phyloP scores from a whole-genome alignment of 2,888 invertebrate species.

The Sphaerophoria rueppellii region DNA sequence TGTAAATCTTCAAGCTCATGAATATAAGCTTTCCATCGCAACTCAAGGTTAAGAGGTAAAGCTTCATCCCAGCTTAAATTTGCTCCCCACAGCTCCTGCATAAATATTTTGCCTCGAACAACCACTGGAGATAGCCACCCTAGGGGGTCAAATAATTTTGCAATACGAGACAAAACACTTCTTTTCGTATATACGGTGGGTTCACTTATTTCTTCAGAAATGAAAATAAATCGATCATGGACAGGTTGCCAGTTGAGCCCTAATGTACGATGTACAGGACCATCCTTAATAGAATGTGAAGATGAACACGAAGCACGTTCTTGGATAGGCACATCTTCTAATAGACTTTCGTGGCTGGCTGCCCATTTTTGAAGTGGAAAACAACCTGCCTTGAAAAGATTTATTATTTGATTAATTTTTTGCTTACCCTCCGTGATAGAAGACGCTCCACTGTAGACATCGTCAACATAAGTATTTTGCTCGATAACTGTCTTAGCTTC shows the following conservation, averaged over 20 bases:
- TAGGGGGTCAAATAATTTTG: constrained; percentile 7
- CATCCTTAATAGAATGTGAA: constrained; percentile 21
- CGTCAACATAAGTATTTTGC: constrained; percentile 31
- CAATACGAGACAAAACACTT: constrained; percentile 26
- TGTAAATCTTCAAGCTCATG: constrained; percentile 19
- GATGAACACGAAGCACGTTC: constrained; percentile 14
- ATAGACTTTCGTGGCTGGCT: constrained; percentile 22
- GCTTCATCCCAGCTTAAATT: constrained; percentile 25
- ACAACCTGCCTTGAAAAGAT: constrained; percentile 36
- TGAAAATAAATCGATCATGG: constrained; percentile 41
- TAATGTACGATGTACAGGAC: constrained; percentile 36
- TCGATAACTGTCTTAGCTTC: constrained; percentile 14
- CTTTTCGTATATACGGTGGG: constrained; percentile 26
- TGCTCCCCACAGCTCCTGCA: constrained; percentile 23
- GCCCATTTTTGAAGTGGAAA: constrained; percentile 47
- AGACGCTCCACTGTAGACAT: constrained; percentile 30
- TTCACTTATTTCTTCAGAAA: constrained; percentile 13
- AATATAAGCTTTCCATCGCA: constrained; percentile 26
- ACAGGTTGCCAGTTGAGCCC: no score
- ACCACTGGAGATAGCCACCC: constrained; percentile 40
- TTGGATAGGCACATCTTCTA: constrained; percentile 17
- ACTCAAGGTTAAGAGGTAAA: not conserved
- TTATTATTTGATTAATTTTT: constrained; percentile 32
- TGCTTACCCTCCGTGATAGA: constrained; percentile 30
- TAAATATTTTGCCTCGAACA: constrained; percentile 20